Base-by-base conservation (phyloP, 2,113 vertebrate species). In the Melanerpes formicivorus region DNA sequence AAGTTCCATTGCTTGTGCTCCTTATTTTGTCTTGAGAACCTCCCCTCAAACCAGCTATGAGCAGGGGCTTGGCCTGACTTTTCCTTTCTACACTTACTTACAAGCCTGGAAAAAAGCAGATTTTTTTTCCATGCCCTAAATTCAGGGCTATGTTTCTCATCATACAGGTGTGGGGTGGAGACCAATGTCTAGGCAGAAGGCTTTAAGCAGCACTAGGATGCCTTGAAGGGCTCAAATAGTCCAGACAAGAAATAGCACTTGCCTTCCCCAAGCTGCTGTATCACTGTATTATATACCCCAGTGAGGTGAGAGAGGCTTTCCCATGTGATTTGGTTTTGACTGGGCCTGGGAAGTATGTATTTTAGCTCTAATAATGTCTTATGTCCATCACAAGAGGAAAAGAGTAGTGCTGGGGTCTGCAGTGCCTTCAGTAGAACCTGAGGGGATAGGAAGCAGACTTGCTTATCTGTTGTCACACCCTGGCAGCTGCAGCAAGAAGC, bases 201-300 rank as follows among this genome's bases (percentile, higher is more conserved):
- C 58, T 81, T 76, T 27, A 56, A 30, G 34, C 58, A 18, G 4
- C 11, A 40, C 21, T 72, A 32, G 62, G 27, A 84, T 65, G 55
- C 15, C 52, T 25, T 18, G 12, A 14, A 84, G 54, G 55, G 65
- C 37, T 46, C 21, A 19, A 21, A 62, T 64, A 64, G 86, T 32
- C 54, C 1, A 2, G 50, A 40, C 70, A 87, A 71, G 50, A 69
- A 73, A 46, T 0, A 0, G 79, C 52, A 14, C 16, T 25, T 7
- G 65, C 42, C 32, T 81, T 77, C 18, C 23, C 67, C 19, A 22
- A 10, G 32, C 32, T 60, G 34, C 67, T 72, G n/a, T 48, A 65
- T 7, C 0, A 1, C 70, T 76, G 37, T 34, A 5, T 63, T 46
- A 37, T 0, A 27, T 17, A 48, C 5, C 30, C 32, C 1, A 2